A percentile compares a stretch with the other conserved stretches of the same genome.
Evolutionary conservation across 2,797 vertebrate genomes (phyloP).

Genomic region (Poecilia velifera): DNA sequence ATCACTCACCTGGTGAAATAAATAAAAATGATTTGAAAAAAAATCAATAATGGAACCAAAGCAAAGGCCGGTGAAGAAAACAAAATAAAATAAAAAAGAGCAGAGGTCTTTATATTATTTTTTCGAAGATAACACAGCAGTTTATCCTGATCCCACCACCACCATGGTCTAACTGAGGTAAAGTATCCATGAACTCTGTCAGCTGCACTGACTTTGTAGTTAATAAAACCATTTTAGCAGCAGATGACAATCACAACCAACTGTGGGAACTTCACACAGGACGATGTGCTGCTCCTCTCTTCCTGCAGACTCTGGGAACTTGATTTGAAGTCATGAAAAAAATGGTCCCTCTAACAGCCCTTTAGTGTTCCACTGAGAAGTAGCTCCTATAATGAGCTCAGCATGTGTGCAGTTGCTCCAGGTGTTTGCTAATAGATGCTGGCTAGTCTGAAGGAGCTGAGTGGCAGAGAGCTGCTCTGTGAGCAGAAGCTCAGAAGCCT

Average conservation of each 20-base stretch:
- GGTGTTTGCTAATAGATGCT: too few species aligned
- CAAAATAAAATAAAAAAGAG: not conserved
- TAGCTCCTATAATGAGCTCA: too few species aligned
- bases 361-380: too few species aligned
- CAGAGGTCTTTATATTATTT: not conserved
- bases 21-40: too few species aligned
- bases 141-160: not conserved
- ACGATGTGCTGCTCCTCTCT: not conserved
- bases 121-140: not conserved
- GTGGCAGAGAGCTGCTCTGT: too few species aligned
- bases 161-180: not conserved
- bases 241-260: not conserved
- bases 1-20: not conserved
- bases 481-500: too few species aligned
- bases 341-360: too few species aligned
- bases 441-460: too few species aligned
- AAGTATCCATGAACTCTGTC: not conserved
- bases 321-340: not conserved
- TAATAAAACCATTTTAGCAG: not conserved
- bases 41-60: not conserved
- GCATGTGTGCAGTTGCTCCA: too few species aligned
- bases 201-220: too few species aligned
- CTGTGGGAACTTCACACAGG: not conserved
- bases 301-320: not conserved
- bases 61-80: not conserved